Base-by-base conservation (phyloP, 1,140 invertebrate genomes). In the Brachionus koreanus region DNA sequence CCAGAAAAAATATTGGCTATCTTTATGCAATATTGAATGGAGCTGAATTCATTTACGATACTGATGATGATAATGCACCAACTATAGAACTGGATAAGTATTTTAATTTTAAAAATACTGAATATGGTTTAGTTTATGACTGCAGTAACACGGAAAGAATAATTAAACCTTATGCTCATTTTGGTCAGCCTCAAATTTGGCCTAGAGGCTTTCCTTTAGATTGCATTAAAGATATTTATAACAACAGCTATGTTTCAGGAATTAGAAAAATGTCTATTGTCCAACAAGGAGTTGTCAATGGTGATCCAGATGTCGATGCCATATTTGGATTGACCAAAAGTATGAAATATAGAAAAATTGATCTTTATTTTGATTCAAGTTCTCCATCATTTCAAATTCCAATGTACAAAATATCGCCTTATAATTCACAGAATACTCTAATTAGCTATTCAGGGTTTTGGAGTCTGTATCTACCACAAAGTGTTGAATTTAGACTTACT, bases 241-340 rank as follows among this genome's bases (percentile, higher is more conserved):
- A 72, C 13, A 23, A 61, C 12, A 37, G 83, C 6, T 85, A 84
- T 43, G 16, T 42, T 12, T 42, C 83, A 9, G 79, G 82, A 43
- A 9, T 25, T 12, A 83, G 46, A 35, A 52, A 77, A 52, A 43
- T 83, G 13, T 77, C 86, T 33, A 23, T 83, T 9, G 85, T 87
- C 37, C 86, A 87, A 82, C 87, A 87, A 57, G 85, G 85, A 19
- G 29, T 87, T 9, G 86, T 86, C 1, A 84, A 87, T 82, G 84
- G 85, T 12, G 86, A 87, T 77, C 87, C 87, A 19, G 87, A 87
- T 83, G 85, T 87, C 25, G 87, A 87, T 82, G 86, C 87, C n/a
- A 84, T 87, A 69, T 87, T 84, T 83, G 46, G 86, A 52, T 83
- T 87, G 23, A 84, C 85, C 6, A 39, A 52, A 16, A 49, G 25